These are phyloP conservation scores for Synergus japonicus DNA, from an alignment of 2,888 invertebrate species.

Conservation along the genomic window DNA sequence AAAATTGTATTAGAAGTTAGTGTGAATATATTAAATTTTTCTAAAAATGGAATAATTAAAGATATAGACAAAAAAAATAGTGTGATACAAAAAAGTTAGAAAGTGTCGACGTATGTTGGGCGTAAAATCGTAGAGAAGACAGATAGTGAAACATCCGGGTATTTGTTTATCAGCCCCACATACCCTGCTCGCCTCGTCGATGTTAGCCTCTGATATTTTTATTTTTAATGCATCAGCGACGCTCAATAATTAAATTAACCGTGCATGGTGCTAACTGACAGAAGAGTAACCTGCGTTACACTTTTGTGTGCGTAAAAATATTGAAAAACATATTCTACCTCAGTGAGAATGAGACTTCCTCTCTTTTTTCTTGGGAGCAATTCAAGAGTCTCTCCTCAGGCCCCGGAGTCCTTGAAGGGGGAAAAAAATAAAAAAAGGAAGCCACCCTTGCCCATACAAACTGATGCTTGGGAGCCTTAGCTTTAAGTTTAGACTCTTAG, in stretches of 20 bases:
- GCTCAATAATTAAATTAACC: conserved; percentile 65
- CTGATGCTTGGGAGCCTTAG: not conserved
- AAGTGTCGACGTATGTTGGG: conserved; percentile 23
- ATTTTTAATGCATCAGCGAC: conserved; percentile 43
- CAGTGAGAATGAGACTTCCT: not conserved
- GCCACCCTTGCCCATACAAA: conserved; percentile 44
- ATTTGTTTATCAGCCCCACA: conserved; percentile 48
- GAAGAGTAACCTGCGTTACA: conserved; percentile 45
- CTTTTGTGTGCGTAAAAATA: not conserved
- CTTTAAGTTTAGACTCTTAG: conserved; percentile 40
- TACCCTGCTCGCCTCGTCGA: conserved; percentile 24
- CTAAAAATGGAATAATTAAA: not conserved
- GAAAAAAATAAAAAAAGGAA: conserved; percentile 49
- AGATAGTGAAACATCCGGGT: conserved; percentile 54
- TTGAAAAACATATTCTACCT: not conserved
- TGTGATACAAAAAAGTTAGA: conserved; percentile 5
- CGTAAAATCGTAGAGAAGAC: conserved; percentile 1
- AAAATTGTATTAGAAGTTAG: too few relatives aligned
- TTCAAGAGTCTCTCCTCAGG: conserved; percentile 60
- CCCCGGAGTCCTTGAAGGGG: conserved; percentile 43
- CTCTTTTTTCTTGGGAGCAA: conserved; percentile 55
- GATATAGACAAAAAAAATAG: not conserved
- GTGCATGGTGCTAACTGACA: conserved; percentile 59
- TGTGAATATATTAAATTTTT: too few relatives aligned
- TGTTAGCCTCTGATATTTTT: conserved; percentile 55